Conservation (phyloP, 1,140 invertebrate genomes). For the Listronotus bonariensis region DNA sequence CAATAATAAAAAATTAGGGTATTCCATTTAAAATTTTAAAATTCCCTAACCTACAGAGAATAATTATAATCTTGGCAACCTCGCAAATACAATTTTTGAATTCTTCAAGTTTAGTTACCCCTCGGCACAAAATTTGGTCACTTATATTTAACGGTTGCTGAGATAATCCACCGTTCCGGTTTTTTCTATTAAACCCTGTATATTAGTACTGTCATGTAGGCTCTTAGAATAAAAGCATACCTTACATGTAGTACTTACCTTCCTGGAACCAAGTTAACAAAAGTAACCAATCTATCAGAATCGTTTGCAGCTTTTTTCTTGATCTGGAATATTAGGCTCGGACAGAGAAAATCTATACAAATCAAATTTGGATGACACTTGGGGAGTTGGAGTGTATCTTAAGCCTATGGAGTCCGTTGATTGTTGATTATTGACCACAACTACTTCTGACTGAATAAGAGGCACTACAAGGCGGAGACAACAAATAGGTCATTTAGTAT, state of each 20-base stretch:
- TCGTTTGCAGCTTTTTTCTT: constrained; percentile 79
- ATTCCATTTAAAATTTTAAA: too few relatives aligned
- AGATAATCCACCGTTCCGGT: too few relatives aligned
- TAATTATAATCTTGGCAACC: too few relatives aligned
- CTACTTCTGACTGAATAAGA: constrained; percentile 87
- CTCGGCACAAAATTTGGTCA: too few relatives aligned
- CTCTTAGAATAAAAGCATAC: not conserved
- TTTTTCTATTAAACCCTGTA: too few relatives aligned
- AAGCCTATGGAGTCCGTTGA: constrained; percentile 74
- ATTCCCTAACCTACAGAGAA: too few relatives aligned
- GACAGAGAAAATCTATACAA: constrained; percentile 81
- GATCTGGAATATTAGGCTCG: constrained; percentile 69
- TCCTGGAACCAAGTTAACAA: constrained; percentile 78
- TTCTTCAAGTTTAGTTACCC: too few relatives aligned
- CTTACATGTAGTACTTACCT: constrained; percentile 5
- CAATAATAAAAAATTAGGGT: too few relatives aligned
- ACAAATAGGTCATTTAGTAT: too few relatives aligned
- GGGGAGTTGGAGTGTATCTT: constrained; percentile 83
- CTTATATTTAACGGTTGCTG: too few relatives aligned
- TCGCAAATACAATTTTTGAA: too few relatives aligned
- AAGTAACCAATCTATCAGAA: constrained; percentile 79
- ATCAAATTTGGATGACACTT: constrained; percentile 75
- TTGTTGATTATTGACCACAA: constrained; percentile 80
- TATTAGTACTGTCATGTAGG: too few relatives aligned
- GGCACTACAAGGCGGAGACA: constrained; percentile 66